Percentiles rank a stretch among this genome's conserved stretches.
These are phyloP conservation scores for Carcinoscorpius rotundicauda DNA, from an alignment of 1,140 invertebrate genomes.

Conservation along the genomic window DNA sequence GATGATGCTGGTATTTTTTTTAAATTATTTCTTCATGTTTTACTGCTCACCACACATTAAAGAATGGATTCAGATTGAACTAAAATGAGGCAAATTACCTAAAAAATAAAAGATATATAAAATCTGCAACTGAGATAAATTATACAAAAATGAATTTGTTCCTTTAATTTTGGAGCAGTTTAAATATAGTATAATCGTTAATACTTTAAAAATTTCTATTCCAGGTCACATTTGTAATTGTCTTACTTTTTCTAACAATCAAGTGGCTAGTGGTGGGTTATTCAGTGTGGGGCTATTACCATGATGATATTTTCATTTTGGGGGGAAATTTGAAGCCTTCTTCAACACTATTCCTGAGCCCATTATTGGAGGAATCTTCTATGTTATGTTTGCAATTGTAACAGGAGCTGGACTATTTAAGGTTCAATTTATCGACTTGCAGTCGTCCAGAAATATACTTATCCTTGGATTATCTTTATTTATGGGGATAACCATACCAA, in stretches of 20 bases:
- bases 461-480: slow-evolving; percentile 75
- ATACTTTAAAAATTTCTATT: slow-evolving; percentile 1
- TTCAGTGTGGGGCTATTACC: slow-evolving; percentile 59
- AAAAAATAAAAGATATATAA: too few relatives aligned
- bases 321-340: slow-evolving; percentile 66
- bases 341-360: slow-evolving; percentile 80
- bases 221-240: too few relatives aligned
- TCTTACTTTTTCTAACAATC: slow-evolving; percentile 26
- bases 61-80: too few relatives aligned
- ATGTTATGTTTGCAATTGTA: slow-evolving; percentile 76
- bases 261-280: slow-evolving; percentile 67
- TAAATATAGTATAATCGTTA: slow-evolving; percentile 4
- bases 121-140: too few relatives aligned
- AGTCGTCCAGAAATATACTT: slow-evolving; percentile 64
- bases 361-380: slow-evolving; percentile 71
- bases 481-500: slow-evolving; percentile 59
- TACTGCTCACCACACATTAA: too few relatives aligned
- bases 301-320: slow-evolving; percentile 67
- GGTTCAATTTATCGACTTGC: slow-evolving; percentile 64
- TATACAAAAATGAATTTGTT: too few relatives aligned
- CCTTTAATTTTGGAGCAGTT: not conserved
- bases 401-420: slow-evolving; percentile 65
- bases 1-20: too few relatives aligned
- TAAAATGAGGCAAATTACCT: too few relatives aligned
- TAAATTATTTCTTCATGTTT: too few relatives aligned